Percentiles rank a stretch among this genome's conserved stretches.
These are phyloP conservation scores for Climacteris rufus DNA, from an alignment of 2,113 vertebrate species.

Conservation along the genomic window DNA sequence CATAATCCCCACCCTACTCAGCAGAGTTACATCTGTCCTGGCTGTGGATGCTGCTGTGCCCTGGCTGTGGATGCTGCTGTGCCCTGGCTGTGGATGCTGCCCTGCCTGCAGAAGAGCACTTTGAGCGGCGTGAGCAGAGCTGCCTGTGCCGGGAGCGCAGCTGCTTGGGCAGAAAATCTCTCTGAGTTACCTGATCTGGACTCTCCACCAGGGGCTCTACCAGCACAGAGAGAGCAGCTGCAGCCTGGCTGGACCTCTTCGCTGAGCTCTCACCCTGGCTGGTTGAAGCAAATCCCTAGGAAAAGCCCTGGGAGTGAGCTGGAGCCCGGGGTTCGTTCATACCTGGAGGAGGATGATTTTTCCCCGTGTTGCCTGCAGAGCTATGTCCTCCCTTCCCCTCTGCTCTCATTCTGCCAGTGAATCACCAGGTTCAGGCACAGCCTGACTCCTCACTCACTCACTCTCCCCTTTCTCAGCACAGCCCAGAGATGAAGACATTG, in stretches of 20 bases:
- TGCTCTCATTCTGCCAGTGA: not conserved
- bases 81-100: not conserved
- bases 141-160: not conserved
- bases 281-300: not conserved
- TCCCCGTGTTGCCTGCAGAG: not conserved
- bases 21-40: not conserved
- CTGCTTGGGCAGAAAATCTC: not conserved
- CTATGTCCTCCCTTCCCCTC: not conserved
- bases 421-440: not conserved
- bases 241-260: not conserved
- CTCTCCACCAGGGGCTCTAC: not conserved
- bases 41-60: not conserved
- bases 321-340: not conserved
- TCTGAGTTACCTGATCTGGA: not conserved
- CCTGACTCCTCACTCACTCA: too few relatives aligned
- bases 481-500: not conserved
- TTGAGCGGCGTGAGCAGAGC: not conserved
- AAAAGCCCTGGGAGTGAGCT: not conserved
- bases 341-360: not conserved
- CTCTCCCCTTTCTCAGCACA: not conserved
- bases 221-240: not conserved
- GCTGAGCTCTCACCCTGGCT: fast-evolving
- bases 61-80: not conserved
- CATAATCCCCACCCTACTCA: fast-evolving
- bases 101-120: not conserved